These are phyloP conservation scores for Drosophila mimetica DNA, from an alignment of 2,888 invertebrate species.

Conservation along the genomic window DNA sequence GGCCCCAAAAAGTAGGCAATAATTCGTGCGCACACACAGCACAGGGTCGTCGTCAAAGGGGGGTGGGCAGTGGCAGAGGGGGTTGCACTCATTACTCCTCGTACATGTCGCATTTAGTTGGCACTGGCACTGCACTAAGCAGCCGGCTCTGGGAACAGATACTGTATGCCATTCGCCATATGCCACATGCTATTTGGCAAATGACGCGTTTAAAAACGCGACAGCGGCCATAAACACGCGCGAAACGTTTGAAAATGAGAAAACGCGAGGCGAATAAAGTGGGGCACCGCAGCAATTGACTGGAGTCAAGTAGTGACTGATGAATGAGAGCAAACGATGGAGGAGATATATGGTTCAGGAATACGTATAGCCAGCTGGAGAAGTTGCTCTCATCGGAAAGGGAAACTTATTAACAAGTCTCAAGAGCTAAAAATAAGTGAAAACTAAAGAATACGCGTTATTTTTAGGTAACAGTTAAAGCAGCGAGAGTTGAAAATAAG, in stretches of 20 bases:
- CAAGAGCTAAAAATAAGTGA: too few relatives aligned
- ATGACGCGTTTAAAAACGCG: conserved; percentile 7
- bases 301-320: not conserved
- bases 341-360: not conserved
- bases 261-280: conserved; percentile 8
- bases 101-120: conserved; percentile 32
- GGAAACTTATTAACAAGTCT: too few relatives aligned
- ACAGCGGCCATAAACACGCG: conserved; percentile 5
- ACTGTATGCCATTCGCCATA: conserved; percentile 1
- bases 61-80: conserved; percentile 3
- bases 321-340: not conserved
- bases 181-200: conserved; percentile 29
- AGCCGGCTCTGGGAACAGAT: conserved; percentile 1
- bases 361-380: not conserved
- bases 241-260: conserved; percentile 23
- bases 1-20: conserved; percentile 41
- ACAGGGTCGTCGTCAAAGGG: not conserved
- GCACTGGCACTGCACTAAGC: conserved; percentile 23
- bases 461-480: too few relatives aligned
- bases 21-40: conserved; percentile 1
- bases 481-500: too few relatives aligned
- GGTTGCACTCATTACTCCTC: conserved; percentile 29
- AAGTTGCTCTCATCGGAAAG: too few relatives aligned
- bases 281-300: conserved; percentile 2
- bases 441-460: too few relatives aligned